Evolutionary conservation across 2,888 invertebrate genomes (phyloP).

Genomic region (Dromius quadrimaculatus): DNA sequence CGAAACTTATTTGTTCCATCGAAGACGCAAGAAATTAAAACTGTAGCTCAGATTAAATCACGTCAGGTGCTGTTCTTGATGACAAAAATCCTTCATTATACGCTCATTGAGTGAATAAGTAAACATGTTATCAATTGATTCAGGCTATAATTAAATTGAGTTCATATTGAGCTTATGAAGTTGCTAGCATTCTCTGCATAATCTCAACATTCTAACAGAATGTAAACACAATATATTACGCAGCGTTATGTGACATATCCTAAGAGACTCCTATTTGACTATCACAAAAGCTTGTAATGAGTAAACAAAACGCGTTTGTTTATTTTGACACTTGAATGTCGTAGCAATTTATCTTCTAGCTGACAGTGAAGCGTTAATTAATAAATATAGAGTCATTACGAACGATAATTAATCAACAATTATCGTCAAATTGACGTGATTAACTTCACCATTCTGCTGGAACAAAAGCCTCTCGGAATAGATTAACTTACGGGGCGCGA

Average conservation of each 20-base stretch:
- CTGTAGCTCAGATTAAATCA: no score
- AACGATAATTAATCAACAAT: constrained; percentile 64
- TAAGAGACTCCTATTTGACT: constrained; percentile 30
- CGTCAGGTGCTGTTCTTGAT: no score
- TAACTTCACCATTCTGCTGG: constrained; percentile 58
- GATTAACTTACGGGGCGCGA: constrained; percentile 32
- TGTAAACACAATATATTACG: constrained; percentile 32
- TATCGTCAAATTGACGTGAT: constrained; percentile 63
- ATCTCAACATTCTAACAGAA: neutral
- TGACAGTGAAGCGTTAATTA: constrained; percentile 58
- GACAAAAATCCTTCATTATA: no score
- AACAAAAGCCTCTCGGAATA: constrained; percentile 41
- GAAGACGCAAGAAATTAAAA: no score
- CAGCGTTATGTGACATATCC: neutral
- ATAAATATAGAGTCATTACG: constrained; percentile 62
- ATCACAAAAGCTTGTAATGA: constrained; percentile 62
- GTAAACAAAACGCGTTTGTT: constrained; percentile 59
- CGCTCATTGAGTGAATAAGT: no score
- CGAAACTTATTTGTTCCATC: no score
- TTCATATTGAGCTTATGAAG: no score
- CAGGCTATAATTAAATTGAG: no score
- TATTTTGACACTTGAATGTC: constrained; percentile 52
- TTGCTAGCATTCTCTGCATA: constrained; percentile 16
- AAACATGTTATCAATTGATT: no score
- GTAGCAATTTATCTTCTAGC: constrained; percentile 44